phyloP scores from a whole-genome alignment of 1,140 invertebrate species.

The Drosophila lini region DNA sequence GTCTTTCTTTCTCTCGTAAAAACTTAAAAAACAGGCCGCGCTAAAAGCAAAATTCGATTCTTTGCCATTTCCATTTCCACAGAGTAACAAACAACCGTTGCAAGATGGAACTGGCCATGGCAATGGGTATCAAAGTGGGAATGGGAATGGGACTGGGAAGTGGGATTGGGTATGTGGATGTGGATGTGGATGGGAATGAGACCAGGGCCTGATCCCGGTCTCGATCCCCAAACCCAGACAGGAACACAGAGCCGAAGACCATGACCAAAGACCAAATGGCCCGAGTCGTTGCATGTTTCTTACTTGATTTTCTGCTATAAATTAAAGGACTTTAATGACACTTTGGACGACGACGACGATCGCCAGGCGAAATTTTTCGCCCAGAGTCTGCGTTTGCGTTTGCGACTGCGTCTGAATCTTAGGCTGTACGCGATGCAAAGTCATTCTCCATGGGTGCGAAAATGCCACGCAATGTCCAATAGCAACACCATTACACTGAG shows the following conservation, averaged over 20 bases:
- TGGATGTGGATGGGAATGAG: conserved; percentile 26
- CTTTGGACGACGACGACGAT: conserved; percentile 73
- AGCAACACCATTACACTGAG: conserved; percentile 31
- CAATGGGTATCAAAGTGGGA: conserved; percentile 3
- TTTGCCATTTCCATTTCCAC: conserved; percentile 72
- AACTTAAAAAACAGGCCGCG: conserved; percentile 74
- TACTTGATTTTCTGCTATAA: conserved; percentile 83
- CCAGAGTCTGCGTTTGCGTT: conserved; percentile 40
- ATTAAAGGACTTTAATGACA: conserved; percentile 83
- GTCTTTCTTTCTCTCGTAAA: conserved; percentile 35
- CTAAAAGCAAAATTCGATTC: conserved; percentile 83
- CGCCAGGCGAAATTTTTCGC: conserved; percentile 75
- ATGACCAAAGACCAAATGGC: conserved; percentile 54
- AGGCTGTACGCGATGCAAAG: conserved; percentile 41
- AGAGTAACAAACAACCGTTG: conserved; percentile 79
- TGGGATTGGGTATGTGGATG: conserved; percentile 15
- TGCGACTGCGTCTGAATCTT: conserved; percentile 53
- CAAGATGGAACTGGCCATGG: conserved; percentile 43
- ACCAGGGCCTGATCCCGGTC: conserved; percentile 23
- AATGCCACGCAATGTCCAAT: conserved; percentile 77
- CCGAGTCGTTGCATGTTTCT: conserved; percentile 80
- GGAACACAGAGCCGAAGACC: conserved; percentile 47
- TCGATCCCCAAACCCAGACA: conserved; percentile 29
- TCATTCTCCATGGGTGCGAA: conserved; percentile 76
- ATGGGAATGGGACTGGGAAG: conserved; percentile 37